phyloP scores from a whole-genome alignment of 1,140 invertebrate species.

The Heliconius nattereri region DNA sequence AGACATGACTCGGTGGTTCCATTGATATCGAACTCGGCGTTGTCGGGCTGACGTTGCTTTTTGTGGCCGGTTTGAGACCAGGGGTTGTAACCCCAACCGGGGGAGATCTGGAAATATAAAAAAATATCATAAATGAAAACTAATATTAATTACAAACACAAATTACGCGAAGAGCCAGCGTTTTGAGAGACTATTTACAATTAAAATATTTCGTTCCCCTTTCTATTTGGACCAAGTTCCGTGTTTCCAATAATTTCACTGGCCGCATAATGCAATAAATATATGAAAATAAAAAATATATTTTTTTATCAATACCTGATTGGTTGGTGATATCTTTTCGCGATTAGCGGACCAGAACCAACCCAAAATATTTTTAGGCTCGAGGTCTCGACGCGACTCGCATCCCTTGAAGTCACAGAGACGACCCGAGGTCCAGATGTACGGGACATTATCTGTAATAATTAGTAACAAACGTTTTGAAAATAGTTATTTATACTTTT shows the following conservation, averaged over 20 bases:
- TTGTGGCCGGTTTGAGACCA: constrained; percentile 95
- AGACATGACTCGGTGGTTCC: constrained; percentile 92
- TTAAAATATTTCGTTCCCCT: too few species aligned
- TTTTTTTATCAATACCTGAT: constrained; percentile 79
- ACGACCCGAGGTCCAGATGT: constrained; percentile 95
- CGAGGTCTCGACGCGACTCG: constrained; percentile 90
- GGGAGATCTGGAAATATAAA: constrained; percentile 75
- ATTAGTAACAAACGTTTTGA: neutral
- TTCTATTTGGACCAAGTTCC: too few species aligned
- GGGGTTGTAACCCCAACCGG: constrained; percentile 89
- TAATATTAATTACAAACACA: too few species aligned
- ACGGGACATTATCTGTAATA: constrained; percentile 90
- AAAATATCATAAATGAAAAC: neutral
- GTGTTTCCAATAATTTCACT: too few species aligned
- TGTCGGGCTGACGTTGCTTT: constrained; percentile 92
- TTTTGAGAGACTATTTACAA: too few species aligned
- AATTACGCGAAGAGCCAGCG: too few species aligned
- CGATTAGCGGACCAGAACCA: constrained; percentile 97
- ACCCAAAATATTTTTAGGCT: constrained; percentile 91
- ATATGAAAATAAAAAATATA: neutral
- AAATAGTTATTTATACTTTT: neutral
- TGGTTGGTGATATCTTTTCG: constrained; percentile 93
- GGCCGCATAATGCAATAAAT: neutral
- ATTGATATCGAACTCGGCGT: constrained; percentile 95
- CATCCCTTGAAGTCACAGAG: constrained; percentile 97